These are phyloP conservation scores for Poeciliopsis infans DNA, from an alignment of 2,797 vertebrate genomes.

Conservation along the genomic window DNA sequence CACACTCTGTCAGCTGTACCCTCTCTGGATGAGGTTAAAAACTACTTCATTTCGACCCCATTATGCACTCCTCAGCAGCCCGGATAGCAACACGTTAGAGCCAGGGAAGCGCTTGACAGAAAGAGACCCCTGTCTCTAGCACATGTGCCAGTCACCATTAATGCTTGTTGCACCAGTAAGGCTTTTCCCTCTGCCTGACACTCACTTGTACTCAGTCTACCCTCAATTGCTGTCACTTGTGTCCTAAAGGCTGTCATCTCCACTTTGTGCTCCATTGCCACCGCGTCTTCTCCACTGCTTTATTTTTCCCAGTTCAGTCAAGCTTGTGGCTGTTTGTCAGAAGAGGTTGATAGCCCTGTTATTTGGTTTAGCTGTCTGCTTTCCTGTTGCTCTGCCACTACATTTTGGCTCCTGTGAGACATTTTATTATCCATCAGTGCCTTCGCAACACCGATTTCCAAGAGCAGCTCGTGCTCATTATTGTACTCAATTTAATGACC, in stretches of 20 bases:
- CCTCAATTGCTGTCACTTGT: conserved; percentile 77
- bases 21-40: conserved; percentile 32
- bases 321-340: conserved; percentile 77
- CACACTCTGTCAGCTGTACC: conserved; percentile 33
- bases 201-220: conserved; percentile 71
- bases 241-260: conserved; percentile 77
- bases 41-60: conserved; percentile 42
- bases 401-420: conserved; percentile 67
- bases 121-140: conserved; percentile 62
- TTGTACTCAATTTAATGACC: conserved; percentile 44
- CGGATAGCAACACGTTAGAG: conserved; percentile 39
- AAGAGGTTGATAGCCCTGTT: conserved; percentile 68
- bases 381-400: conserved; percentile 65
- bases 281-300: conserved; percentile 68
- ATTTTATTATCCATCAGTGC: conserved; percentile 68
- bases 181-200: conserved; percentile 67
- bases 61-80: conserved; percentile 54
- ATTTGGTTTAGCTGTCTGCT: conserved; percentile 72
- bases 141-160: conserved; percentile 72
- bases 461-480: conserved; percentile 29
- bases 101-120: conserved; percentile 38
- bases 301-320: conserved; percentile 75
- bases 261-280: conserved; percentile 76
- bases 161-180: conserved; percentile 61
- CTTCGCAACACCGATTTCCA: conserved; percentile 32